Conservation (phyloP, 2,888 invertebrate genomes). For the Petrophora chlorosata region DNA sequence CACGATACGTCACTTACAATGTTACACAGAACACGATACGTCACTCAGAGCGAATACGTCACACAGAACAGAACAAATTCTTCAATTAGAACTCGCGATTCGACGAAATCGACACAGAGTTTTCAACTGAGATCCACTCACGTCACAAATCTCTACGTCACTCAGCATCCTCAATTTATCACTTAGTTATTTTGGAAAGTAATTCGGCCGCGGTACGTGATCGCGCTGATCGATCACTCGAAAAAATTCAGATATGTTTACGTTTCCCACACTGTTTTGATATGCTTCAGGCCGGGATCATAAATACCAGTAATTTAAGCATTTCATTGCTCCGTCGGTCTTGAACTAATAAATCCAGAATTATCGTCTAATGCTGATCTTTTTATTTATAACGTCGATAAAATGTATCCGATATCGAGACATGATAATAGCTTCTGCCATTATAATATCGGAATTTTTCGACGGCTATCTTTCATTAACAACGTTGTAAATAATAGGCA, state of each 20-base stretch:
- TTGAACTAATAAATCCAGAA: slow-evolving; percentile 50
- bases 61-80: slow-evolving; percentile 7
- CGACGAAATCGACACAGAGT: slow-evolving; percentile 3
- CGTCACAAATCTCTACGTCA: slow-evolving; percentile 16
- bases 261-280: slow-evolving; percentile 52
- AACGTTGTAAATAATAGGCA: neutral
- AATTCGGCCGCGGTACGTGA: slow-evolving; percentile 21
- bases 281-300: slow-evolving; percentile 52
- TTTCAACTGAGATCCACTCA: slow-evolving; percentile 25
- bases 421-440: neutral
- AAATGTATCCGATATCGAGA: slow-evolving; percentile 16
- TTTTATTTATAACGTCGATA: slow-evolving; percentile 34
- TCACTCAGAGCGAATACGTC: slow-evolving; percentile 2
- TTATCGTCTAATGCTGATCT: slow-evolving; percentile 39
- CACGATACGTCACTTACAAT: slow-evolving; percentile 1
- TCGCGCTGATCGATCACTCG: slow-evolving; percentile 37
- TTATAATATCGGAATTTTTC: slow-evolving; percentile 1
- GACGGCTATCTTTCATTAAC: slow-evolving; percentile 2
- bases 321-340: slow-evolving; percentile 55
- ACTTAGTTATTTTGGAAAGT: slow-evolving; percentile 19
- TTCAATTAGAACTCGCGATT: neutral
- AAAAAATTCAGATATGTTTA: slow-evolving; percentile 53
- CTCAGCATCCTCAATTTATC: slow-evolving; percentile 21
- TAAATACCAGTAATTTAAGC: slow-evolving; percentile 51
- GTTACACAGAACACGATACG: neutral